phyloP scores from a whole-genome alignment of 2,113 vertebrate species.

The Erythrolamprus reginae region DNA sequence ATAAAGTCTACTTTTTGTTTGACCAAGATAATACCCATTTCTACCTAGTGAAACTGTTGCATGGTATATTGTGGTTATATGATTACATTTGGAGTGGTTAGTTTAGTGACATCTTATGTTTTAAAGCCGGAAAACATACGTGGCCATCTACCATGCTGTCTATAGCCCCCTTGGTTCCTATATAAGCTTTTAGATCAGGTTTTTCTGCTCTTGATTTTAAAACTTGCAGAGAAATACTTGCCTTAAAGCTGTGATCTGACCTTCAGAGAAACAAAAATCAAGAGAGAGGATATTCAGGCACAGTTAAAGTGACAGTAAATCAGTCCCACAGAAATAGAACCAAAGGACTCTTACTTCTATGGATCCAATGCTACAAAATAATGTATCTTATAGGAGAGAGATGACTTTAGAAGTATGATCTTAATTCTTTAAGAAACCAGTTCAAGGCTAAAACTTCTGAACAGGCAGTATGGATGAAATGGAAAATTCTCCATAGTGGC shows the following conservation, averaged over 20 bases:
- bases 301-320: neutral
- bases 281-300: neutral
- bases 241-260: neutral
- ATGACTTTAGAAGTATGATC: neutral
- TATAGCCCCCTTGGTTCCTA: neutral
- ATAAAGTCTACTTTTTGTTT: neutral
- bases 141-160: neutral
- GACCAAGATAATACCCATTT: neutral
- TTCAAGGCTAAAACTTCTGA: neutral
- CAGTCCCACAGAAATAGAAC: neutral
- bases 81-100: neutral
- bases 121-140: neutral
- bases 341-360: neutral
- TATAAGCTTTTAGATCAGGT: neutral
- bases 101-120: neutral
- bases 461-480: neutral
- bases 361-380: neutral
- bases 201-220: neutral
- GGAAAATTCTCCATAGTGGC: too few species aligned
- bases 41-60: neutral
- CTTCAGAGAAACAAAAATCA: neutral
- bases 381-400: neutral
- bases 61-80: neutral
- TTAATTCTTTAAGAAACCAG: neutral
- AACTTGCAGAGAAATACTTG: neutral